Base-by-base conservation (phyloP, 2,797 vertebrate genomes). In the Phoxinus dragarum region DNA sequence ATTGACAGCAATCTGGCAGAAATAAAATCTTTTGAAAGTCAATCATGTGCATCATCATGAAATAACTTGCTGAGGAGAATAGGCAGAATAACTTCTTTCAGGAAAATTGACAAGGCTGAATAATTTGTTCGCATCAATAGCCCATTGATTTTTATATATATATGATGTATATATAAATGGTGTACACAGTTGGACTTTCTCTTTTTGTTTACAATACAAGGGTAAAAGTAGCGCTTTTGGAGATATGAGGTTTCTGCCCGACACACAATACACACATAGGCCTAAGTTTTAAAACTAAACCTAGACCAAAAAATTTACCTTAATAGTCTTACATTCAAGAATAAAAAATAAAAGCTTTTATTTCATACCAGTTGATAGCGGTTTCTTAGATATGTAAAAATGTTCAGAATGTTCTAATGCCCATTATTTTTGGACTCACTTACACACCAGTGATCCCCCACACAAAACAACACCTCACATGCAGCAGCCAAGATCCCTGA, bases 21-120 rank as follows among this genome's bases (percentile, higher is more conserved):
- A 85, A 77, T 73, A 74, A 34, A 71, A 71, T 80, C 75, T 82
- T 84, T 82, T 85, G 69, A 71, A 83, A 81, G 44, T 83, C 76
- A 82, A 42, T 74, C 80, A 89, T 77, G 88, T 86, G 75, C 71
- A 77, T 72, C 52, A 82, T 71, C 49, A 52, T 56, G 16, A 75
- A 83, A 89, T 27, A 87, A 71, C 54, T 44, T 76, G 49, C n/a
- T 64, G 21, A 72, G 71, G 47, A 64, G 42, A 69, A 82, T 82
- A 76, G 10, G 59, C 84, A 71, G 34, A 56, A 56, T 14, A 49
- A 27, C 4, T 14, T 81, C 27, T 76, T 78, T 77, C 42, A 85
- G 72, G 42, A 31, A 42, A 66, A 71, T 12, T 71, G 49, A 21
- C 19, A 34, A 34, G 76, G 21, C 49, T n/a, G 49, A 79, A 56